A percentile compares a stretch with the other conserved stretches of the same genome.
These are phyloP conservation scores for Hydrochoerus hydrochaeris DNA, from an alignment of 2,113 vertebrate genomes.

Conservation along the genomic window DNA sequence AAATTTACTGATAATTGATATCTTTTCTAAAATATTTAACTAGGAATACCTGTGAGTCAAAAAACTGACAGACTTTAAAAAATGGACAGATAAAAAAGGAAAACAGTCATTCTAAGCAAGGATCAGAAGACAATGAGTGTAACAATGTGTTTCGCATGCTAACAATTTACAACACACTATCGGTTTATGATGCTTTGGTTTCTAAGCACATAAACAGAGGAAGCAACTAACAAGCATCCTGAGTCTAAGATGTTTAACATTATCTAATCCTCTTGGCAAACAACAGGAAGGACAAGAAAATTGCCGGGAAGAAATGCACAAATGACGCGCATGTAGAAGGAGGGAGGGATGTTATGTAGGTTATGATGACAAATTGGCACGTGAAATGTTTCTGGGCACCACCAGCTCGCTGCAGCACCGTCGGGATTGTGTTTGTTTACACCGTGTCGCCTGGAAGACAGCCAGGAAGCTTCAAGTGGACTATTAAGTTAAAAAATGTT, in stretches of 20 bases:
- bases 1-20: background rate
- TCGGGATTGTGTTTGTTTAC: slow-evolving; percentile 67
- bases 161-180: background rate
- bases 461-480: background rate
- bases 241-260: background rate
- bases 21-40: background rate
- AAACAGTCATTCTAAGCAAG: background rate
- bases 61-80: background rate
- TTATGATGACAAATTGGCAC: background rate
- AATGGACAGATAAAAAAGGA: background rate
- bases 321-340: background rate
- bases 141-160: background rate
- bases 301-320: background rate
- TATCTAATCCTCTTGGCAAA: background rate
- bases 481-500: background rate
- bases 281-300: background rate
- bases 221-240: background rate
- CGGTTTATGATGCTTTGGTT: background rate
- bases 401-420: slow-evolving; percentile 16
- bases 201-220: background rate
- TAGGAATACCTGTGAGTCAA: background rate
- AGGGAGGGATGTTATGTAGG: slow-evolving; percentile 40
- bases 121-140: background rate
- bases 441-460: background rate
- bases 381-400: slow-evolving; percentile 39